Evolutionary conservation across 2,888 invertebrate species (phyloP), one percentile per base, ranked within the genome.

Genomic region (Oligia latruncula): DNA sequence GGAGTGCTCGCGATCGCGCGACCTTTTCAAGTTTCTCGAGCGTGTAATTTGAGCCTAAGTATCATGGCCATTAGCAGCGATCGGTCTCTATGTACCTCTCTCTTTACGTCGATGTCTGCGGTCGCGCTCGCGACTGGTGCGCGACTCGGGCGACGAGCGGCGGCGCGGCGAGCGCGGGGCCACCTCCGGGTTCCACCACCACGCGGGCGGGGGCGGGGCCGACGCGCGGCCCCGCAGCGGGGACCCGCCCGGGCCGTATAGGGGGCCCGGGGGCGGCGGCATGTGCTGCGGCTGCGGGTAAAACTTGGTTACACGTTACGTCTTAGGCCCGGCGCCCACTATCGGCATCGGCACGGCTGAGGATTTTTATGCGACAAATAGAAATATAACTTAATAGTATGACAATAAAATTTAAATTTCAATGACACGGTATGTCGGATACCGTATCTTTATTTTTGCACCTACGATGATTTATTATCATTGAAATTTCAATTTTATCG

Each of bases 121-220:
- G n/a, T 90, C 90, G 35, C 92, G 86, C 43, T 94, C 94, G 43
- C 93, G 88, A 0, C 94, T 94, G 77, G 92, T 92, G 74, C 94
- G 94, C 70, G 96, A 95, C 74, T 96, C 96, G 1, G 95, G 96
- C 83, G 96, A 95, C 40, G 96, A 95, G 86, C 95, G 94, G 65
- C 95, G 93, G n/a, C 95, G 94, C 64, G 92, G 92, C 4, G 93
- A 83, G 64, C 80, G 86, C 60, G 78, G 88, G 65, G 72, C 78
- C 73, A 78, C 81, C 46, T 86, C 92, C 9, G 62, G 66, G 82
- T 88, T 77, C 93, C 94, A 94, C 95, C 95, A 95, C 94, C 94
- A 94, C 66, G 95, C 93, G 6, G 96, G 95, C 46, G 95, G 95
- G 8, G 92, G 95, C 46, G 95, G 95, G 9, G 92, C 94, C 0